A percentile compares a stretch with the other conserved stretches of the same genome.
Conservation (phyloP, 2,888 invertebrate genomes). For the Periphyllus acericola region DNA sequence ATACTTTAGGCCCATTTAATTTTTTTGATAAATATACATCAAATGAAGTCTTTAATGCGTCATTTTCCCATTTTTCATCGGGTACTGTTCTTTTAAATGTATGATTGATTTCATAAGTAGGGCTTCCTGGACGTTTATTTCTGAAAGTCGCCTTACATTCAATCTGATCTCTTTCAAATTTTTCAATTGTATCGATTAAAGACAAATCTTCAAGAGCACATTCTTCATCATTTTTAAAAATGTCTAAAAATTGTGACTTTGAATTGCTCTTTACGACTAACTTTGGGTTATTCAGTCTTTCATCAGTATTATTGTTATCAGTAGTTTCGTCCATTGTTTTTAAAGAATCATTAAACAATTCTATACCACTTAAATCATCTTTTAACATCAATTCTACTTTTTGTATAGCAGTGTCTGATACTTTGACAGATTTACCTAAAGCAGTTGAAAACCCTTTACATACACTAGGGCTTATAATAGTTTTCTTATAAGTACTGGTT, state of each 20-base stretch:
- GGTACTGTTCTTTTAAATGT: slow-evolving; percentile 25
- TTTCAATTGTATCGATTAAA: slow-evolving; percentile 46
- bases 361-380: background rate
- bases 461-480: background rate
- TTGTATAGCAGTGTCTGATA: slow-evolving; percentile 4
- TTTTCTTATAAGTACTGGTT: background rate
- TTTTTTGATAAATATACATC: slow-evolving; percentile 38
- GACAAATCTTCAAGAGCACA: slow-evolving; percentile 42
- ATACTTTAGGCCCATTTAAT: slow-evolving; percentile 49
- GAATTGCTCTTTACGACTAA: background rate
- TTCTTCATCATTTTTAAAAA: slow-evolving; percentile 20
- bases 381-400: slow-evolving; percentile 35
- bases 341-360: background rate
- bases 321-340: background rate
- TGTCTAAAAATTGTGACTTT: background rate
- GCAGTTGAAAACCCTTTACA: slow-evolving; percentile 40
- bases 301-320: background rate
- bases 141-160: background rate
- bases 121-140: slow-evolving; percentile 50
- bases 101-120: slow-evolving; percentile 17
- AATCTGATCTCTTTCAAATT: slow-evolving; percentile 41
- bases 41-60: slow-evolving; percentile 24
- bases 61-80: slow-evolving; percentile 33
- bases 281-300: background rate
- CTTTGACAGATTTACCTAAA: slow-evolving; percentile 34